These are phyloP conservation scores for Prionailurus viverrinus DNA, from an alignment of 2,113 vertebrate genomes.

Conservation along the genomic window DNA sequence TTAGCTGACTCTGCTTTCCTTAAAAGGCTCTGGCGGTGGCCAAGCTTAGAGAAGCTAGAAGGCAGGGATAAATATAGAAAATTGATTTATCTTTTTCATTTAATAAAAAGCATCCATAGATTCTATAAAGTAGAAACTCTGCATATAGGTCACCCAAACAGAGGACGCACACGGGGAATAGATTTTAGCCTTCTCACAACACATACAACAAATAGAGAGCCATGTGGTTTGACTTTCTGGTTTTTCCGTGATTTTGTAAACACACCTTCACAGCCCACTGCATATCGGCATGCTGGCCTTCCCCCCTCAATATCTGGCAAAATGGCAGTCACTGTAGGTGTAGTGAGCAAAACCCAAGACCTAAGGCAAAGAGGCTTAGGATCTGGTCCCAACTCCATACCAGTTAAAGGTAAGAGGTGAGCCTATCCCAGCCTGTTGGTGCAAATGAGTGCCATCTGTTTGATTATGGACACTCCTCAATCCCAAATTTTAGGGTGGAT, in stretches of 20 bases:
- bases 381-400: not conserved
- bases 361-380: not conserved
- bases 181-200: not conserved
- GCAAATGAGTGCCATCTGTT: not conserved
- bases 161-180: not conserved
- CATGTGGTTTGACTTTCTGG: not conserved
- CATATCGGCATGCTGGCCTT: not conserved
- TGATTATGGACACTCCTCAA: constrained; percentile 27
- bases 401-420: constrained; percentile 14
- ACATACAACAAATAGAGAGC: not conserved
- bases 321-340: not conserved
- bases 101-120: constrained; percentile 65
- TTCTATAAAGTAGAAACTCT: constrained; percentile 55
- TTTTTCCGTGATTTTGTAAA: not conserved
- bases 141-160: constrained; percentile 32
- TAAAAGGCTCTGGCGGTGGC: constrained; percentile 61
- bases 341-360: not conserved
- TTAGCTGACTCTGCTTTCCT: constrained; percentile 65
- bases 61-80: constrained; percentile 62
- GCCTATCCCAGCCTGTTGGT: not conserved
- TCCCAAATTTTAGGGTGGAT: constrained; percentile 54
- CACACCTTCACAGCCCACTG: not conserved
- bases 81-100: constrained; percentile 71
- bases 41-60: constrained; percentile 57
- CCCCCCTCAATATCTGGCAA: not conserved